Percentiles rank a stretch among this genome's conserved stretches.
phyloP scores from a whole-genome alignment of 2,888 invertebrate genomes.

The Eupithecia abbreviata region DNA sequence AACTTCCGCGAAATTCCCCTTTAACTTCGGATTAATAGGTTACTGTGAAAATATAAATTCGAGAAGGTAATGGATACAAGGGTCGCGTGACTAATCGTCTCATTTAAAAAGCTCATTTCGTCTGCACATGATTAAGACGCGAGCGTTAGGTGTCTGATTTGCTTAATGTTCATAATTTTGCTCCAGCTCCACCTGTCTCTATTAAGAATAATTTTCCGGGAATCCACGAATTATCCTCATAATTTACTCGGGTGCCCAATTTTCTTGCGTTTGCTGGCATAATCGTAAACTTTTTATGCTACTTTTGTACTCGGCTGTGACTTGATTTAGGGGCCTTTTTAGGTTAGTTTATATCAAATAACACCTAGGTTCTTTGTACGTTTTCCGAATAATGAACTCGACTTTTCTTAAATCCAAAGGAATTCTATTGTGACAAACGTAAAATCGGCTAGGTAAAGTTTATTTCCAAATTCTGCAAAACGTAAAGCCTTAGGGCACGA shows the following conservation, averaged over 20 bases:
- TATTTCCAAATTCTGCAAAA: conserved; percentile 27
- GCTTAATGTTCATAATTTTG: conserved; percentile 39
- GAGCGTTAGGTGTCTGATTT: conserved; percentile 41
- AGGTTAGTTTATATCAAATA: background rate
- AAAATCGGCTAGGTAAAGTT: background rate
- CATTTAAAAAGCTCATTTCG: conserved; percentile 38
- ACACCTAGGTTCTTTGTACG: background rate
- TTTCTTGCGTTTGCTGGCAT: conserved; percentile 16
- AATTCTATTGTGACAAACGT: background rate
- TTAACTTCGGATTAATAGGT: conserved; percentile 2
- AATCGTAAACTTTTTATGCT: conserved; percentile 2
- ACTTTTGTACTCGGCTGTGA: background rate
- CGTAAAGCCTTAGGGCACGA: conserved; percentile 51
- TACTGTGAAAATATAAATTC: conserved; percentile 32
- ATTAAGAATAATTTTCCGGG: conserved; percentile 37
- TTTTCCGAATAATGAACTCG: background rate
- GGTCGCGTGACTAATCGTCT: conserved; percentile 37
- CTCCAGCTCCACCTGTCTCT: conserved; percentile 37
- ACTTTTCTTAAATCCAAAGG: background rate
- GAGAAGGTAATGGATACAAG: conserved; percentile 22
- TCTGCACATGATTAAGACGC: conserved; percentile 43
- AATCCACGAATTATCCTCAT: conserved; percentile 28
- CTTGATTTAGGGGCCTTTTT: background rate
- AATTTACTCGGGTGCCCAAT: conserved; percentile 25
- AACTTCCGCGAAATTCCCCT: background rate